These are phyloP conservation scores for Balaeniceps rex DNA, from an alignment of 2,113 vertebrate genomes.

Conservation along the genomic window DNA sequence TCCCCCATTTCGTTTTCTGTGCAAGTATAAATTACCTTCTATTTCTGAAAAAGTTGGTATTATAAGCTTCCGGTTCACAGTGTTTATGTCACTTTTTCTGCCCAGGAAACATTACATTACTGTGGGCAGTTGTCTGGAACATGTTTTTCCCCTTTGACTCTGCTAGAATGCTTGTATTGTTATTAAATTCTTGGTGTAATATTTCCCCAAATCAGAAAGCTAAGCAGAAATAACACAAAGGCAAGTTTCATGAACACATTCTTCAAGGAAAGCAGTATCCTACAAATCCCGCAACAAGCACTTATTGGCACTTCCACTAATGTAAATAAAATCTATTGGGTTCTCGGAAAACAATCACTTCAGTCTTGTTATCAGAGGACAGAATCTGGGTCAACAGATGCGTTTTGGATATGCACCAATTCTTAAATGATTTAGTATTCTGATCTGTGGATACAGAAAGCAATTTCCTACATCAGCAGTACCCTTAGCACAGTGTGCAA, in stretches of 20 bases:
- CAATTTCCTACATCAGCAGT: conserved; percentile 77
- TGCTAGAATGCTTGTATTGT: neutral
- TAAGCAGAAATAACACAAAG: neutral
- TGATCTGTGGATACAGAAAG: conserved; percentile 75
- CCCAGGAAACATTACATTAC: neutral
- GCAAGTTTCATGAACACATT: neutral
- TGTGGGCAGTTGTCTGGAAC: neutral
- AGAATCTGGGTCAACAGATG: conserved; percentile 76
- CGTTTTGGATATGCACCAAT: conserved; percentile 72
- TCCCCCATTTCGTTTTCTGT: neutral
- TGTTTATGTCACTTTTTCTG: neutral
- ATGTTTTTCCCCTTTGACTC: neutral
- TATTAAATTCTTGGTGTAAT: neutral
- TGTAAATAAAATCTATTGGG: conserved; percentile 63
- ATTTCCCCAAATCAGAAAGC: neutral
- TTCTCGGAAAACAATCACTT: conserved; percentile 74
- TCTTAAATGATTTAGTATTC: conserved; percentile 82
- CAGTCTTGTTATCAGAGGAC: conserved; percentile 60
- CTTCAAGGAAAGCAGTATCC: conserved; percentile 38
- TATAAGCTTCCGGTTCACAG: neutral
- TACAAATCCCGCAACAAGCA: conserved; percentile 27
- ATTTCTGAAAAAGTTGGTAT: neutral
- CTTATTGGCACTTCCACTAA: conserved; percentile 56
- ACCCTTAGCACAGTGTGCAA: conserved; percentile 63
- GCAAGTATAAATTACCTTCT: neutral